Percentiles rank a stretch among this genome's conserved stretches.
These are phyloP conservation scores for Acanthurus lineatus DNA, from an alignment of 2,797 vertebrate species.

Conservation along the genomic window DNA sequence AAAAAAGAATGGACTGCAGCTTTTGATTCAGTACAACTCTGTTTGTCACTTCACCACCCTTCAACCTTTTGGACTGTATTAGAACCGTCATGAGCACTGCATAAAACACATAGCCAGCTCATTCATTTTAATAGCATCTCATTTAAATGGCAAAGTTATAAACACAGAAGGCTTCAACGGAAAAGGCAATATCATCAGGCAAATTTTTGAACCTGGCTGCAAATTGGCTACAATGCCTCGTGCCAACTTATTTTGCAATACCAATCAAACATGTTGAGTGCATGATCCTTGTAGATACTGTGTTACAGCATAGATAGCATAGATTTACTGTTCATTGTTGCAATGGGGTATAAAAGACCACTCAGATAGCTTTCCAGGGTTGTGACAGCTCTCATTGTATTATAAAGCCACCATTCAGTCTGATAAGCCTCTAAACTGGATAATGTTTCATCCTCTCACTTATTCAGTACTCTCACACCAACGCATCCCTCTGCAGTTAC, in stretches of 20 bases:
- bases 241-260: not conserved
- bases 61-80: not conserved
- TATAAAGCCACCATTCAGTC: not conserved
- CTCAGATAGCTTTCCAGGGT: not conserved
- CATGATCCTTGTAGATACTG: not conserved
- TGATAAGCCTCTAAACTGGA: not conserved
- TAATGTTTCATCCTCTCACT: constrained; percentile 1
- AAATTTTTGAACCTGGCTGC: constrained; percentile 8
- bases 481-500: not conserved
- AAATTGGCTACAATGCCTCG: not conserved
- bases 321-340: not conserved
- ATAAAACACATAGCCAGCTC: not conserved
- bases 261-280: not conserved
- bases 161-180: not conserved
- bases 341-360: not conserved
- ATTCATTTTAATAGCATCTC: not conserved
- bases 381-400: not conserved
- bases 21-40: not conserved
- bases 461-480: not conserved
- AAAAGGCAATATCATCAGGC: not conserved
- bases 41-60: not conserved
- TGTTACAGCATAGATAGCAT: not conserved
- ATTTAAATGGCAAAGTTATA: not conserved
- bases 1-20: not conserved
- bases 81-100: not conserved